Conservation (phyloP, 2,113 vertebrate genomes). For the Chaenogobius annularis region DNA sequence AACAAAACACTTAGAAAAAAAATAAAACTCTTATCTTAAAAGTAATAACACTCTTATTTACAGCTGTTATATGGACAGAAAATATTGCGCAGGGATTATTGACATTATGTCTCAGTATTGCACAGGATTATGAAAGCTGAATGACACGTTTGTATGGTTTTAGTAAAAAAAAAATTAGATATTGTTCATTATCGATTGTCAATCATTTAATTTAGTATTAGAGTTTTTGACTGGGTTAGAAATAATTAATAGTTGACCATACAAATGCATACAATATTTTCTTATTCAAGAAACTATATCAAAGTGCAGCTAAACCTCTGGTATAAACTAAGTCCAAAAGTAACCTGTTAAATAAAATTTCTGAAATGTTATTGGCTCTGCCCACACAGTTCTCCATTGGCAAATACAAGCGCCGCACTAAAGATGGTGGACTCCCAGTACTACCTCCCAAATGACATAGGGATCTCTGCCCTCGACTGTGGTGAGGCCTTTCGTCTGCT, state of each 20-base stretch:
- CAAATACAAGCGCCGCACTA: slow-evolving; percentile 20
- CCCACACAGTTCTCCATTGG: slow-evolving; percentile 26
- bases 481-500: slow-evolving; percentile 84
- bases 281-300: not conserved
- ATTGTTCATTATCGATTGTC: not conserved
- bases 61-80: too few species aligned
- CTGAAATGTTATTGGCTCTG: not conserved
- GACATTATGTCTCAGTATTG: too few species aligned
- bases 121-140: too few species aligned
- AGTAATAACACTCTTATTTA: too few species aligned
- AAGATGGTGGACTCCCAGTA: slow-evolving; percentile 90
- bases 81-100: too few species aligned
- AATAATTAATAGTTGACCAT: not conserved
- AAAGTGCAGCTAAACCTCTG: too few species aligned
- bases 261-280: not conserved
- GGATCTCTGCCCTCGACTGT: slow-evolving; percentile 85
- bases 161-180: too few species aligned
- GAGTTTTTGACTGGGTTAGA: not conserved
- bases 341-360: too few species aligned
- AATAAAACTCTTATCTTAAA: too few species aligned
- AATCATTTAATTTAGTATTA: not conserved
- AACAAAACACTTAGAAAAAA: too few species aligned
- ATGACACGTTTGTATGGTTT: too few species aligned
- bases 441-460: slow-evolving; percentile 87
- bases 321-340: too few species aligned